phyloP scores from a whole-genome alignment of 1,140 invertebrate species.

The Megathymus violae region DNA sequence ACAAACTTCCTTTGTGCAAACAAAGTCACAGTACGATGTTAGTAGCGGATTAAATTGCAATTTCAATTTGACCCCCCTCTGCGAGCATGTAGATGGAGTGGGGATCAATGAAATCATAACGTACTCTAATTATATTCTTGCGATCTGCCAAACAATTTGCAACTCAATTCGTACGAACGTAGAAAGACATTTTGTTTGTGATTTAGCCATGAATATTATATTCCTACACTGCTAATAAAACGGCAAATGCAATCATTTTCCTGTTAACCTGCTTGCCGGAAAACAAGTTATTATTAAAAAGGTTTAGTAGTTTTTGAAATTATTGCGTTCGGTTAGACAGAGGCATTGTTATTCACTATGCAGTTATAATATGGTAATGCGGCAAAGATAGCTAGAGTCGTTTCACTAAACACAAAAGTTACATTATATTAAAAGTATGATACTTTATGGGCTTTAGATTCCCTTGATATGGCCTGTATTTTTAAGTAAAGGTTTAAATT shows the following conservation, averaged over 20 bases:
- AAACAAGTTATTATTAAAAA: neutral
- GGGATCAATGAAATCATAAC: slow-evolving; percentile 50
- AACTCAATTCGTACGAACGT: neutral
- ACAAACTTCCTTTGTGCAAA: neutral
- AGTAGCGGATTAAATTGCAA: slow-evolving; percentile 43
- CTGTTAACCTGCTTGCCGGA: slow-evolving; percentile 14
- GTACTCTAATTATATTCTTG: slow-evolving; percentile 43
- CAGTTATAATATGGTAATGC: no score
- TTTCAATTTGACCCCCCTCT: slow-evolving; percentile 46
- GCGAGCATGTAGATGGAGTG: slow-evolving; percentile 42
- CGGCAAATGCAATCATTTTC: slow-evolving; percentile 34
- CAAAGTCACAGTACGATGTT: slow-evolving; percentile 10
- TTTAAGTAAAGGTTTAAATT: no score
- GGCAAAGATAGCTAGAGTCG: no score
- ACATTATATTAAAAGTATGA: no score
- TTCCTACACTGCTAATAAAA: slow-evolving; percentile 43
- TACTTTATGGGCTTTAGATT: no score
- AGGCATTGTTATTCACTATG: no score
- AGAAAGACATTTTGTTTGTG: slow-evolving; percentile 22
- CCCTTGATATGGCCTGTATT: no score
- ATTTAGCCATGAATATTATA: slow-evolving; percentile 24
- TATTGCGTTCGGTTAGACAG: no score
- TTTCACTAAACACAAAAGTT: no score
- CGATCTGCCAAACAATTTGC: neutral
- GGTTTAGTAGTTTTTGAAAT: no score